Conservation (phyloP, 2,113 vertebrate species). For the Rattus norvegicus region GRCr8 NC_086030.1:27720001-27720500, state of each 20-base stretch:
- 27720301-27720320: not conserved
- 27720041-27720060: not conserved
- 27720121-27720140: not conserved
- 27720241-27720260: not conserved
- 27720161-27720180: not conserved
- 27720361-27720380: not conserved
- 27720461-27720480: not conserved
- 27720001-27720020: not conserved
- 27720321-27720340: not conserved
- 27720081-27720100: not conserved
- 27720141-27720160: not conserved
- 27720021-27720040: not conserved
- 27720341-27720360: not conserved
- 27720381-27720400: not conserved
- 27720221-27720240: not conserved
- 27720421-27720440: not conserved
- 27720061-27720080: not conserved
- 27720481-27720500: not conserved
- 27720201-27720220: not conserved
- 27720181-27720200: no score
- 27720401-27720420: not conserved
- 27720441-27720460: not conserved
- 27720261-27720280: not conserved
- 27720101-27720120: not conserved
- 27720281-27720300: not conserved